Percentiles rank a stretch among this genome's conserved stretches.
phyloP scores from a whole-genome alignment of 64 coral and sea anemone species.

The Dendronephthya gigantea region DNA sequence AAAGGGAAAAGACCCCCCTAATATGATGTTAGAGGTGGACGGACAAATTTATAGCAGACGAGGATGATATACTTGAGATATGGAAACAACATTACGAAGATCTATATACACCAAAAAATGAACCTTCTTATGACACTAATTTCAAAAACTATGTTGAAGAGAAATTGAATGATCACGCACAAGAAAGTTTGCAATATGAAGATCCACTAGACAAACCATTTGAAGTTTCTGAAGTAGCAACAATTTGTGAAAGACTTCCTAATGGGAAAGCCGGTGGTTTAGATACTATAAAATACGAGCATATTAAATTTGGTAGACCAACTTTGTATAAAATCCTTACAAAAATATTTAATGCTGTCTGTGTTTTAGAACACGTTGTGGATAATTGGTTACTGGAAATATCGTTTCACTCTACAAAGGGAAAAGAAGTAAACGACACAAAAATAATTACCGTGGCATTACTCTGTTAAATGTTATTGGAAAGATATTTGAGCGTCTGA shows the following conservation, averaged over 20 bases:
- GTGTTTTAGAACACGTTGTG: not conserved
- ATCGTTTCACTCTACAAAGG: not conserved
- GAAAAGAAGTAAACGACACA: too few relatives aligned
- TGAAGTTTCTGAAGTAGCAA: not conserved
- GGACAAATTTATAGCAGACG: not conserved
- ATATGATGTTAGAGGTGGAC: not conserved
- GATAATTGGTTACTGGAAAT: not conserved
- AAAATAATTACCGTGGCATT: not conserved
- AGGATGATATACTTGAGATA: not conserved
- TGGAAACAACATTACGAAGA: not conserved
- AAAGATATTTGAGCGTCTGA: not conserved
- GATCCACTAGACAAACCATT: not conserved
- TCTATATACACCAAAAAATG: not conserved
- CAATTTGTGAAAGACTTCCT: not conserved
- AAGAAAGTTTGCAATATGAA: not conserved
- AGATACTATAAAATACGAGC: not conserved
- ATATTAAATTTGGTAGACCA: not conserved
- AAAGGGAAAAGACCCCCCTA: not conserved
- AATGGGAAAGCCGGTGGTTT: not conserved
- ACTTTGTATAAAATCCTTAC: not conserved
- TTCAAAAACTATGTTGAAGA: not conserved
- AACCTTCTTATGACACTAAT: not conserved
- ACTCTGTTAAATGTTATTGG: not conserved
- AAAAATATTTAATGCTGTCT: not conserved
- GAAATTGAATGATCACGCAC: not conserved